Evolutionary conservation across 2,888 invertebrate genomes (phyloP), one percentile per base, ranked within the genome.

Genomic region (Cheilosia vulpina): DNA sequence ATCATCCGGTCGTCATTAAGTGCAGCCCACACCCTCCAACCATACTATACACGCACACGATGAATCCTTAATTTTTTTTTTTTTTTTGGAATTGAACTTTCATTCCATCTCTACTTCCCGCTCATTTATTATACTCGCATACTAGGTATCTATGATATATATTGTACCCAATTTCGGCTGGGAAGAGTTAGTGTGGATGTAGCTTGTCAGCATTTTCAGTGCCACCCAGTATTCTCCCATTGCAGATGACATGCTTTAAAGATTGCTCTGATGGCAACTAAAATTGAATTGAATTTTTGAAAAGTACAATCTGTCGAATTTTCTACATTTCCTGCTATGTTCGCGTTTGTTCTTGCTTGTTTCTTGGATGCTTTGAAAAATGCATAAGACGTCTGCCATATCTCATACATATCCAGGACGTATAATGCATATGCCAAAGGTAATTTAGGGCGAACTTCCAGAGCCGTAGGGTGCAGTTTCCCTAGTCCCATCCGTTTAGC

Each of bases 1-100:
- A 72, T 66, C 66, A 75, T 82, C 63, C 72, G 47, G 66, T 43
- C 66, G 24, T 47, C 72, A 72, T 82, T 77, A 57, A 72, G 52
- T 43, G 45, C 45, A 76, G 6, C n/a, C 55, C 47, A 11, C 52
- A 21, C 21, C 13, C 55, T 19, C 45, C 27, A 17, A 17, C 11
- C 21, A 24, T 2, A 6, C 34, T 21, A 38, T 24, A 21, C 57
- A 9, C 21, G 45, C 57, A 45, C 50, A 17, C 47, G 47, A 58
- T 58, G 17, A 69, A 38, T 68, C 31, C 2, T 7, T 1, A 7
- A 0, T 7, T 31, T 9, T 27, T 6, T 9, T 21, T 58, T 71
- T 71, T 69, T 58, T 58, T 15, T 9, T 11, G 15, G 24, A 50
- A 58, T 71, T 41, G 17, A 47, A 38, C 57, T 38, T 50, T 7